phyloP scores from a whole-genome alignment of 2,797 vertebrate genomes.

The Gadopsis bispinosus region DNA sequence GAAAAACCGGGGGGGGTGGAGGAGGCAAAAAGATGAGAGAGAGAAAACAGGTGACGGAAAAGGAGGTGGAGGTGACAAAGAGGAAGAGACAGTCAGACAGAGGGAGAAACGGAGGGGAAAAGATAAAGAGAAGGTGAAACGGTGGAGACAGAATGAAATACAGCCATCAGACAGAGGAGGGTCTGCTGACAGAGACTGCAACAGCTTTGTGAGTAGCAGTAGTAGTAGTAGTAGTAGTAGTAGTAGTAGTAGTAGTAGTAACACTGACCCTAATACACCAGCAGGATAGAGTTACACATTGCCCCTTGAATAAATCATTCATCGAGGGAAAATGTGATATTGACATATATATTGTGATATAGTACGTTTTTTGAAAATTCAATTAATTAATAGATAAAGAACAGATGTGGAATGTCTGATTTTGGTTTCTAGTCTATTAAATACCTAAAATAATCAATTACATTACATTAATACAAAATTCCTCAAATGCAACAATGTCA shows the following conservation, averaged over 20 bases:
- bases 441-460: too few relatives aligned
- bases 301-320: too few relatives aligned
- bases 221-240: too few relatives aligned
- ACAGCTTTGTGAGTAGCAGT: not conserved
- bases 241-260: too few relatives aligned
- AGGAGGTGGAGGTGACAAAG: not conserved
- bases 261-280: not conserved
- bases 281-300: not conserved
- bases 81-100: not conserved
- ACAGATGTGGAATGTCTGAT: too few relatives aligned
- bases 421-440: too few relatives aligned
- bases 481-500: not conserved
- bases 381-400: too few relatives aligned
- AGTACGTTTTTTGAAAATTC: too few relatives aligned
- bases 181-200: constrained; percentile 10
- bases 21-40: not conserved
- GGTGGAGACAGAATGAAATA: not conserved
- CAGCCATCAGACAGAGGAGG: constrained; percentile 6
- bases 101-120: not conserved
- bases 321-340: too few relatives aligned
- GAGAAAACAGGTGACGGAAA: not conserved
- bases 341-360: too few relatives aligned
- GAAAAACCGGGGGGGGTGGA: not conserved
- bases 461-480: not conserved
- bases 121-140: not conserved